phyloP scores from a whole-genome alignment of 2,797 vertebrate genomes.

The Agapornis canus region DNA sequence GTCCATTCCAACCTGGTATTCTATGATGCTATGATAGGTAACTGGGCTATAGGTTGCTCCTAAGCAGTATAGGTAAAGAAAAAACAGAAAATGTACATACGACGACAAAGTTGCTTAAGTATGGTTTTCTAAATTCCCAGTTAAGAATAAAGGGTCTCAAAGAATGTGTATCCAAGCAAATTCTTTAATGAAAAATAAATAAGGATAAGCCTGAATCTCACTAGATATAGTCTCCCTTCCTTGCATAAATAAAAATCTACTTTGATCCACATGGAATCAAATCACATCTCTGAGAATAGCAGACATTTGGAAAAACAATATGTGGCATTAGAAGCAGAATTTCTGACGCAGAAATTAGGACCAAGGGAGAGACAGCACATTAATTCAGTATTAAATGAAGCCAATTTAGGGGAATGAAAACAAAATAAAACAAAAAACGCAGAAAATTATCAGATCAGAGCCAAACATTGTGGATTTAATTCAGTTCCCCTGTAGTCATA shows the following conservation, averaged over 20 bases:
- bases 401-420: constrained; percentile 29
- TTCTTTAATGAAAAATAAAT: constrained; percentile 3
- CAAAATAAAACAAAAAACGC: background rate
- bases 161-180: background rate
- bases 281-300: constrained; percentile 8
- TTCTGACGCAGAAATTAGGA: constrained; percentile 53
- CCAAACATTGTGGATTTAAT: constrained; percentile 15
- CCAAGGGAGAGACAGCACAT: constrained; percentile 31
- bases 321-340: constrained; percentile 10
- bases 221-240: background rate
- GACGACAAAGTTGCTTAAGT: accelerated
- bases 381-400: constrained; percentile 23
- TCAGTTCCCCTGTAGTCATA: background rate
- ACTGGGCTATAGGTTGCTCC: background rate
- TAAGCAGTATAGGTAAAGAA: background rate
- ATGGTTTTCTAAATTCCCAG: background rate
- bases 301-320: constrained; percentile 16
- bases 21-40: background rate
- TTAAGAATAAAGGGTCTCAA: background rate
- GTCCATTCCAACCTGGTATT: background rate
- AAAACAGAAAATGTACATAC: background rate
- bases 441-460: constrained; percentile 23
- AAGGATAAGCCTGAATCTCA: background rate
- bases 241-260: background rate
- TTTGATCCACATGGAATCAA: constrained; percentile 37